Evolutionary conservation across 1,140 invertebrate genomes (phyloP).

Genomic region (Anastatus disparis): DNA sequence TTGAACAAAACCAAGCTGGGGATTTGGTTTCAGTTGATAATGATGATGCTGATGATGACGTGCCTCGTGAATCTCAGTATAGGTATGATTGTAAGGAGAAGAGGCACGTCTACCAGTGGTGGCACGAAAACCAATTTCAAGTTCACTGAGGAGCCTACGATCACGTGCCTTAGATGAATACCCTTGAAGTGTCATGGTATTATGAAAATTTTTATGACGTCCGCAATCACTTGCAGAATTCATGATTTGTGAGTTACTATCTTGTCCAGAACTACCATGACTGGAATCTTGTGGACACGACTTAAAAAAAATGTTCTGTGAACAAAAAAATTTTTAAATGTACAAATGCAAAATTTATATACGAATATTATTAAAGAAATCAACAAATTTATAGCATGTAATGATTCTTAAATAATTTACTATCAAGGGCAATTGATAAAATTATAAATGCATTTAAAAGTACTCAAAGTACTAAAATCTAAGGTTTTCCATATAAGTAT

Average conservation of each 20-base stretch:
- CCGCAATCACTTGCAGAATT: background rate
- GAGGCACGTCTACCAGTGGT: conserved; percentile 59
- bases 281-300: conserved; percentile 74
- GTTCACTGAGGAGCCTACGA: conserved; percentile 51
- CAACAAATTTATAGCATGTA: no score
- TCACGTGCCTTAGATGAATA: conserved; percentile 56
- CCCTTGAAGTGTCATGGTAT: conserved; percentile 61
- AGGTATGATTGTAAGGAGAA: conserved; percentile 74
- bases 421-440: no score
- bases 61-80: conserved; percentile 73
- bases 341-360: background rate
- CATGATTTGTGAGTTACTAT: conserved; percentile 68
- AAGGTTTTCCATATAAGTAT: no score
- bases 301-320: conserved; percentile 79
- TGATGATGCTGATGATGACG: conserved; percentile 56
- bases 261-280: conserved; percentile 73
- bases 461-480: no score
- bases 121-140: conserved; percentile 40
- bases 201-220: conserved; percentile 59
- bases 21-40: no score
- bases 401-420: no score
- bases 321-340: conserved; percentile 48
- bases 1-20: conserved; percentile 54
- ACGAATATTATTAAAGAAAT: no score
- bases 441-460: no score